Evolutionary conservation across 2,888 invertebrate species (phyloP).

Genomic region (Diploptera punctata): DNA sequence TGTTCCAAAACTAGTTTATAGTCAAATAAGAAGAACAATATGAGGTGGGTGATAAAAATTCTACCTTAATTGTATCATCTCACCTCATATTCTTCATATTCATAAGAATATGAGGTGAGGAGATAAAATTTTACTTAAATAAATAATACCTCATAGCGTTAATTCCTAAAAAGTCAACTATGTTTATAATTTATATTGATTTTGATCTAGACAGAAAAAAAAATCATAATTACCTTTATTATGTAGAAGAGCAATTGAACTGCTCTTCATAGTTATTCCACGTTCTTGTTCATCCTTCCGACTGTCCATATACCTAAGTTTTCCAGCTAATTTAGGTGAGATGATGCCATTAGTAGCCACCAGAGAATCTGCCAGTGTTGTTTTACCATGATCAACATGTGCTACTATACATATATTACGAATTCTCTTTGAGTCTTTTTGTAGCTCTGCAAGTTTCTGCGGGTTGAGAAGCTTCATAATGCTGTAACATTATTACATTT

Average conservation of each 20-base stretch:
- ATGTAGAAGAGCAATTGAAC: slow-evolving; percentile 87
- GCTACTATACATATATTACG: slow-evolving; percentile 97
- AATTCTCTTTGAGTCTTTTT: slow-evolving; percentile 72
- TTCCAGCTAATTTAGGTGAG: slow-evolving; percentile 88
- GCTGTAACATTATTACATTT: background rate
- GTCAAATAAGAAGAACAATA: too few species aligned
- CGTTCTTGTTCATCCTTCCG: slow-evolving; percentile 95
- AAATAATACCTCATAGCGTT: too few species aligned
- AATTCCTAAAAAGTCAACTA: too few species aligned
- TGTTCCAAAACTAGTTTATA: too few species aligned
- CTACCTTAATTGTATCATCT: too few species aligned
- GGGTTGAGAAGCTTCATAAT: slow-evolving; percentile 64
- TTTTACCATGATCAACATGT: slow-evolving; percentile 99
- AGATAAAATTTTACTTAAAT: too few species aligned
- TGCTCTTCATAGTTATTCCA: slow-evolving; percentile 99
- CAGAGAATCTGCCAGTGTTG: slow-evolving; percentile 91
- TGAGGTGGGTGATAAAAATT: too few species aligned
- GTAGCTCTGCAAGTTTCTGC: slow-evolving; percentile 68
- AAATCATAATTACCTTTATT: slow-evolving; percentile 48
- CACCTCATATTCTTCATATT: too few species aligned
- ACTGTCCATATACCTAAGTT: slow-evolving; percentile 90
- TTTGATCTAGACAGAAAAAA: background rate
- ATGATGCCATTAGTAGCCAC: slow-evolving; percentile 96
- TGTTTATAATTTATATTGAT: too few species aligned
- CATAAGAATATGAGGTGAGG: too few species aligned